Evolutionary conservation across 2,888 invertebrate species (phyloP), one percentile per base, ranked within the genome.

Genomic region (Xiphydria camelus): DNA sequence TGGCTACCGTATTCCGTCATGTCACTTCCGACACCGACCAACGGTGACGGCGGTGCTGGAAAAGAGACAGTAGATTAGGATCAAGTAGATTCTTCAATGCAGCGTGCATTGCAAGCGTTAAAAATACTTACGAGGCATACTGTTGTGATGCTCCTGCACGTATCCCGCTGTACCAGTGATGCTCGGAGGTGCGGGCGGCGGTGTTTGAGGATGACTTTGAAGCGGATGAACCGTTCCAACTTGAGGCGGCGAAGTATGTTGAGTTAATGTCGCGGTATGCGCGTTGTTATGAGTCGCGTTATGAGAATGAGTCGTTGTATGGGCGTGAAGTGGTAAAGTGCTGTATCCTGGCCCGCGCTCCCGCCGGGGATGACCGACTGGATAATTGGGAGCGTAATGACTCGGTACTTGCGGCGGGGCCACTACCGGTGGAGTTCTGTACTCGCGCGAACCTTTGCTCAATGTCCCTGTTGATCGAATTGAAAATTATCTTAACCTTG

Each of bases 341-440:
- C 92, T 91, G 73, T 94, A 94, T 0, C 92, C 92, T 2, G 90
- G 88, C 14, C 87, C 87, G 22, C 88, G 82, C 42, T 83, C 83
- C 60, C 87, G 80, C 53, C 87, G 79, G 0, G 88, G 86, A 78
- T 89, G 88, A 1, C 89, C 89, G 55, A 90, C 78, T 7, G 95
- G 94, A 78, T 93, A 95, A 78, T 94, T 94, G 1, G 94, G 94
- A 9, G 94, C 95, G 76, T 96, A 96, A 76, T 95, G 94, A 63
- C 92, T 93, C n/a, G 96, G 96, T 57, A 92, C 92, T 77, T 94
- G 94, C 4, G 96, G 96, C 3, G 96, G 96, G 23, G 95, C 94
- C 18, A 96, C 95, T 3, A 92, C 94, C 1, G 95, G 95, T n/a
- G 94, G 94, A 7, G 95, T 94, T 57, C 96, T 84, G 76, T 94